phyloP scores from a whole-genome alignment of 2,113 vertebrate genomes.

The Silurus asotus region DNA sequence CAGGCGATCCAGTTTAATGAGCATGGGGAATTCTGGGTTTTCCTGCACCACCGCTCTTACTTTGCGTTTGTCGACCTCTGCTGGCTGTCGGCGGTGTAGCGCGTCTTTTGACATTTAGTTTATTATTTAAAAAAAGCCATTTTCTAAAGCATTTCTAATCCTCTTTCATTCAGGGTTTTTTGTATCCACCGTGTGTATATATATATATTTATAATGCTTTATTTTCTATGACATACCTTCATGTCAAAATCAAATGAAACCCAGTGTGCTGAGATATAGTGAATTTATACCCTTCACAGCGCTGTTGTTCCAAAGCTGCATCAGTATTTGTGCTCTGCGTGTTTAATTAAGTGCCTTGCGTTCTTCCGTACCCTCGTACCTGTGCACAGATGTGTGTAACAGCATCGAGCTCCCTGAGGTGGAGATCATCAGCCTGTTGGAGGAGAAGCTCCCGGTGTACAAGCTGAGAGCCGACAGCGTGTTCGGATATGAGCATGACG shows the following conservation, averaged over 20 bases:
- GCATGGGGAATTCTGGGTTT: background rate
- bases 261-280: too few relatives aligned
- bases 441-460: conserved; percentile 96
- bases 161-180: background rate
- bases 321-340: background rate
- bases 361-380: background rate
- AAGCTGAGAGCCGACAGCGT: conserved; percentile 92
- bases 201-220: background rate
- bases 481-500: conserved; percentile 94
- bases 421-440: conserved; percentile 98
- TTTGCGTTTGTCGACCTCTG: background rate
- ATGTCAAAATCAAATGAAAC: too few relatives aligned
- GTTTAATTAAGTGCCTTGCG: background rate
- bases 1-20: background rate
- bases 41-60: background rate
- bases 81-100: background rate
- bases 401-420: conserved; percentile 97
- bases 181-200: background rate
- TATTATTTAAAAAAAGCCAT: background rate
- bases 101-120: background rate
- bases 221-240: background rate
- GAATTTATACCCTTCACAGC: background rate
- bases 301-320: background rate
- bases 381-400: conserved; percentile 91
- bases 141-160: background rate